Evolutionary conservation across 2,888 invertebrate genomes (phyloP).

Genomic region (Ormia ochracea): DNA sequence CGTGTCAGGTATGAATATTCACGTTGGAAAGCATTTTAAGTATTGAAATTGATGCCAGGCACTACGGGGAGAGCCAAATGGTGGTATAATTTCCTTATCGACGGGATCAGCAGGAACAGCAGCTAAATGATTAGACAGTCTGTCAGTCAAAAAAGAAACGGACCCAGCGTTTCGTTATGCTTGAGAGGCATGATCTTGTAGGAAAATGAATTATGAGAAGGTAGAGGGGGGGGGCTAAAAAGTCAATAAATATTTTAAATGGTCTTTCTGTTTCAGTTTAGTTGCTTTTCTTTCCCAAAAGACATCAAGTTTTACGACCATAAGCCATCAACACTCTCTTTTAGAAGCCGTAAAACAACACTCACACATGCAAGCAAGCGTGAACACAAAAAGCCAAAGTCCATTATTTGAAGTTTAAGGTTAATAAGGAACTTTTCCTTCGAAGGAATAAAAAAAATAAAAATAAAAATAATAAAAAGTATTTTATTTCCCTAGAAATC

Average conservation of each 20-base stretch:
- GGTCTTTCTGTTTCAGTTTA: constrained; percentile 21
- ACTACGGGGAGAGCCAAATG: not conserved
- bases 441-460: not conserved
- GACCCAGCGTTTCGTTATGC: constrained; percentile 1
- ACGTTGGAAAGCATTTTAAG: constrained; percentile 31
- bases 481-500: constrained; percentile 56
- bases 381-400: not conserved
- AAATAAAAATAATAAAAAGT: constrained; percentile 10
- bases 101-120: constrained; percentile 23
- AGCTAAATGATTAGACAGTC: constrained; percentile 9
- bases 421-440: constrained; percentile 9
- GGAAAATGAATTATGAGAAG: not conserved
- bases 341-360: constrained; percentile 15
- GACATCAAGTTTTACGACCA: constrained; percentile 38
- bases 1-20: constrained; percentile 40
- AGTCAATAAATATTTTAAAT: constrained; percentile 43
- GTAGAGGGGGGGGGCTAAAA: too few relatives aligned
- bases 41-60: constrained; percentile 1
- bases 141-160: not conserved
- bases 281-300: not conserved
- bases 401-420: not conserved
- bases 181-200: constrained; percentile 18
- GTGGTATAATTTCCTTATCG: constrained; percentile 14
- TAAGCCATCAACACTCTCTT: constrained; percentile 48
- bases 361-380: not conserved